phyloP scores from a whole-genome alignment of 2,888 invertebrate genomes.

The Aleiodes leptofemur region DNA sequence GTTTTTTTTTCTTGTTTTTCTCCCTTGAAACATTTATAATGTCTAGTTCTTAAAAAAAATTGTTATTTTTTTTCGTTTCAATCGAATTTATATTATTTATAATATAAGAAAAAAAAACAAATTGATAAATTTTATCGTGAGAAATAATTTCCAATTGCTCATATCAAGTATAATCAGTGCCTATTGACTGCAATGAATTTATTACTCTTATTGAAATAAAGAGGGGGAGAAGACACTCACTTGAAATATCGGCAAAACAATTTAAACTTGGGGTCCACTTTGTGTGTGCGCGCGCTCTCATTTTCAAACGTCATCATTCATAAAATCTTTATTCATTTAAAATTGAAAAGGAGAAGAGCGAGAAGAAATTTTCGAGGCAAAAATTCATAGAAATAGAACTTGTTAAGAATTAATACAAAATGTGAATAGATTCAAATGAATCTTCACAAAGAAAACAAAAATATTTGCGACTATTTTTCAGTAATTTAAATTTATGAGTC shows the following conservation, averaged over 20 bases:
- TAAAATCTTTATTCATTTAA: not conserved
- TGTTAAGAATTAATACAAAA: not conserved
- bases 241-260: constrained; percentile 2
- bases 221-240: not conserved
- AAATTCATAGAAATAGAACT: not conserved
- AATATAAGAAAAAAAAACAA: not conserved
- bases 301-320: not conserved
- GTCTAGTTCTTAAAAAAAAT: not conserved
- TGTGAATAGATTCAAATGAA: too few relatives aligned
- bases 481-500: too few relatives aligned
- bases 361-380: not conserved
- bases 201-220: not conserved
- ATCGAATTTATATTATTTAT: not conserved
- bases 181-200: constrained; percentile 30
- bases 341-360: not conserved
- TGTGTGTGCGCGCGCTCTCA: not conserved
- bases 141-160: constrained; percentile 10
- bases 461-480: too few relatives aligned
- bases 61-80: not conserved
- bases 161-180: constrained; percentile 9
- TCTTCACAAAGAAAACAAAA: too few relatives aligned
- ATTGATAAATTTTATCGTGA: not conserved
- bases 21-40: not conserved
- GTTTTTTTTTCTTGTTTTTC: constrained; percentile 4
- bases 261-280: constrained; percentile 8